A percentile compares a stretch with the other conserved stretches of the same genome.
phyloP scores from a whole-genome alignment of 2,888 invertebrate species.

The Thecocarcelia acutangulata region DNA sequence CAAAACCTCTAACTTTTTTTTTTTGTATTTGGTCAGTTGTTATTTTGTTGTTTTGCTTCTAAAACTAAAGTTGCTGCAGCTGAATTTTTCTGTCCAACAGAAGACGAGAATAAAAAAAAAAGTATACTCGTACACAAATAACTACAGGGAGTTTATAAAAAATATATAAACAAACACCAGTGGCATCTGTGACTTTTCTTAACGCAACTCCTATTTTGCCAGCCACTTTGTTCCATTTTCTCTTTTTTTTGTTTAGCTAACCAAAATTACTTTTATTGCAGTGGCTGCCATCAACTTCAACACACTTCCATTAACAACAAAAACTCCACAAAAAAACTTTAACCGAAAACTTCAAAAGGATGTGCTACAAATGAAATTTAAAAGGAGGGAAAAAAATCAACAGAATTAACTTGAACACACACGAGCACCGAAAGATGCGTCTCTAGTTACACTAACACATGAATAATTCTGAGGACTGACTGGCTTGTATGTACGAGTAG shows the following conservation, averaged over 20 bases:
- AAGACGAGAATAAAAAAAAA: background rate
- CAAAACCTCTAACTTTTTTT: slow-evolving; percentile 6
- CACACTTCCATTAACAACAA: slow-evolving; percentile 34
- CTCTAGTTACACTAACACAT: slow-evolving; percentile 15
- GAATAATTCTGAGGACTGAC: slow-evolving; percentile 9
- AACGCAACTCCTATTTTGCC: slow-evolving; percentile 6
- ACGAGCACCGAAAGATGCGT: slow-evolving; percentile 38
- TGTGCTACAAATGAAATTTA: slow-evolving; percentile 32
- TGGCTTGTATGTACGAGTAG: slow-evolving; percentile 18
- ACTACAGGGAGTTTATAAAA: slow-evolving; percentile 24
- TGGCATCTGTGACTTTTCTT: slow-evolving; percentile 59
- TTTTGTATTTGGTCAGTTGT: slow-evolving; percentile 34
- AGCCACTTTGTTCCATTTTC: slow-evolving; percentile 20
- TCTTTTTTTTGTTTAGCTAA: slow-evolving; percentile 53
- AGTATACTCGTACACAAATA: slow-evolving; percentile 2
- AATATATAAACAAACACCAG: slow-evolving; percentile 14
- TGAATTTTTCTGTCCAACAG: background rate
- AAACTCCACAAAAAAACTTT: background rate
- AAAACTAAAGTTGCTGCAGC: slow-evolving; percentile 30
- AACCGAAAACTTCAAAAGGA: slow-evolving; percentile 46
- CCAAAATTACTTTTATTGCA: slow-evolving; percentile 63
- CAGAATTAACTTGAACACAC: slow-evolving; percentile 52
- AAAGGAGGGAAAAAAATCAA: slow-evolving; percentile 1
- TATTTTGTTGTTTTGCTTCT: background rate
- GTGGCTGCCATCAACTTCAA: slow-evolving; percentile 62